Conservation (phyloP, 2,888 invertebrate species). For the Diogma glabrata region DNA sequence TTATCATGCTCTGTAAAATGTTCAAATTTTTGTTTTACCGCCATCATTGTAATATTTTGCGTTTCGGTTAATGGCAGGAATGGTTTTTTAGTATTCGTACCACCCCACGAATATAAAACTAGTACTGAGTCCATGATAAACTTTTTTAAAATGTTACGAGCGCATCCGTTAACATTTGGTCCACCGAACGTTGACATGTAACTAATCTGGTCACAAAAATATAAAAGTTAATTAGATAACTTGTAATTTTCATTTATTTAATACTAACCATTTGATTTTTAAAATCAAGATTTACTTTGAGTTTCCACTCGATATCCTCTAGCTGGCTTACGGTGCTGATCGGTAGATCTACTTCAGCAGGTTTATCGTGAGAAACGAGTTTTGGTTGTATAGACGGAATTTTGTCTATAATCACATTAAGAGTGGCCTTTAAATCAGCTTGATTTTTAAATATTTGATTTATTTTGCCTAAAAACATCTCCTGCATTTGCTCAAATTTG, state of each 20-base stretch:
- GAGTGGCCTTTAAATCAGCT: neutral
- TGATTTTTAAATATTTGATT: constrained; percentile 3
- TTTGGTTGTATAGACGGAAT: neutral
- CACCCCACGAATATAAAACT: no score
- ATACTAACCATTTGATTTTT: neutral
- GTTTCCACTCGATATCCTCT: neutral
- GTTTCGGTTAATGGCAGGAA: no score
- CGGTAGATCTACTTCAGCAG: neutral
- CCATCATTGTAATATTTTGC: no score
- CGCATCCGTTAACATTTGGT: neutral
- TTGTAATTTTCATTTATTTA: no score
- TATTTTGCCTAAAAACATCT: neutral
- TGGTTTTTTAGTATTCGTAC: no score
- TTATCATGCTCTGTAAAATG: no score
- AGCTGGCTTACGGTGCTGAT: neutral
- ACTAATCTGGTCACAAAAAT: no score
- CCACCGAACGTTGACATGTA: neutral
- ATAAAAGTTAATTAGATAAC: no score
- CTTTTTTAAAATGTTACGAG: neutral
- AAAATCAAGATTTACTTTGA: neutral
- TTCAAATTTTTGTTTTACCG: no score
- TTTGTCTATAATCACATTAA: neutral
- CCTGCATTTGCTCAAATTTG: neutral
- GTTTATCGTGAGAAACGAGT: neutral
- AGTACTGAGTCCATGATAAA: no score